These are phyloP conservation scores for Toxonevra muliebris DNA, from an alignment of 2,888 invertebrate genomes.

Conservation along the genomic window DNA sequence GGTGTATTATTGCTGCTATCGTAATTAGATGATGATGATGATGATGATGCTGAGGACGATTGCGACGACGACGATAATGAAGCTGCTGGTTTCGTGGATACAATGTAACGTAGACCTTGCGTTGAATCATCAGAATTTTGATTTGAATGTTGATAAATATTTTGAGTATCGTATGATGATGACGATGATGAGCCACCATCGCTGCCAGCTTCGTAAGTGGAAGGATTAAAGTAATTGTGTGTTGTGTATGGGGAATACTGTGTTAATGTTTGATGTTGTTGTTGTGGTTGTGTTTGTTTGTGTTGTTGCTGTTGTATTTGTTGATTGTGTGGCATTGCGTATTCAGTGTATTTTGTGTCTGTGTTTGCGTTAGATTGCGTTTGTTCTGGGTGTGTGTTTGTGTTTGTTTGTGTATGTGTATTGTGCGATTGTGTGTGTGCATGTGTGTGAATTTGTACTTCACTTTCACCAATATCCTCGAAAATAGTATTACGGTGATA, in stretches of 20 bases:
- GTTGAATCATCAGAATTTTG: background rate
- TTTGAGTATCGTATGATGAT: background rate
- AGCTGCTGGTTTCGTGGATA: background rate
- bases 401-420: background rate
- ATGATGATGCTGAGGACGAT: background rate
- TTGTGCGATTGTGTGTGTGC: background rate
- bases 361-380: background rate
- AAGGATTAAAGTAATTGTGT: slow-evolving; percentile 1
- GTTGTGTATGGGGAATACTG: slow-evolving; percentile 24
- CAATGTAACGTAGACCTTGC: slow-evolving; percentile 16
- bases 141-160: background rate
- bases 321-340: slow-evolving; percentile 14
- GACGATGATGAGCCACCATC: slow-evolving; percentile 16
- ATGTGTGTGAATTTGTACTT: slow-evolving; percentile 3
- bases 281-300: slow-evolving; percentile 5
- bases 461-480: background rate
- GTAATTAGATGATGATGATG: background rate
- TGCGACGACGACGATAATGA: background rate
- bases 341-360: background rate
- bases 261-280: slow-evolving; percentile 18
- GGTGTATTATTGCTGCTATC: background rate
- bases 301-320: slow-evolving; percentile 8
- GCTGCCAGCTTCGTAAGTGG: slow-evolving; percentile 23
- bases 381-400: background rate
- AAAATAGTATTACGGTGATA: slow-evolving; percentile 35